Evolutionary conservation across 1,140 invertebrate genomes (phyloP), one percentile per base, ranked within the genome.

Genomic region (Asobara japonica): DNA sequence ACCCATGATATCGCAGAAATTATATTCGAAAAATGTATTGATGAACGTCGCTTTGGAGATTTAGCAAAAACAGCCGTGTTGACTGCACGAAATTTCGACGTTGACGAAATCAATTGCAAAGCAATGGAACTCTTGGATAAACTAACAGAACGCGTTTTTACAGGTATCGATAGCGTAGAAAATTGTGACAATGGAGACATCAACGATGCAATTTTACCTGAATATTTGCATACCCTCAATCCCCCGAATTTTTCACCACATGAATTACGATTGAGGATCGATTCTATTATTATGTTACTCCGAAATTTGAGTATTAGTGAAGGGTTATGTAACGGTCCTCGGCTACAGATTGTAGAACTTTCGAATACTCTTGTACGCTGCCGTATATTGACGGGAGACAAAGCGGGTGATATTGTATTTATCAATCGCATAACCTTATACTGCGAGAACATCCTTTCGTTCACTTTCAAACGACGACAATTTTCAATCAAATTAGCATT

Each of bases 321-420:
- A 73, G 71, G 71, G 6, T 31, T 71, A 29, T 71, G 61, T 56
- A 71, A 71, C n/a, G 73, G 75, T 13, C 74, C 74, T 29, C 65
- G 75, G 51, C 36, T 78, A 11, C 36, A 64, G 16, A 71, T 77
- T 4, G 33, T 65, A 8, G 48, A 75, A 65, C 18, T 78, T 2
- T 62, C 16, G 60, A 76, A 76, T 76, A 73, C 27, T 27, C 77
- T 33, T 71, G 16, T 36, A 11, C 5, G 31, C 5, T 36, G 31
- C 11, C 31, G 11, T 6, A 36, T 36, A 6, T 11, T 36, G 5
- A 36, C 31, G 29, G 74, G 74, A 29, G 76, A 77, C n/a, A n/a
- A n/a, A n/a, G n/a, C n/a, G n/a, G n/a, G n/a, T n/a, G n/a, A n/a
- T n/a, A n/a, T n/a, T n/a, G n/a, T n/a, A n/a, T n/a, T n/a, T n/a